Percentiles rank a stretch among this genome's conserved stretches.
Evolutionary conservation across 2,113 vertebrate genomes (phyloP).

Genomic region (Dinomys branickii): DNA sequence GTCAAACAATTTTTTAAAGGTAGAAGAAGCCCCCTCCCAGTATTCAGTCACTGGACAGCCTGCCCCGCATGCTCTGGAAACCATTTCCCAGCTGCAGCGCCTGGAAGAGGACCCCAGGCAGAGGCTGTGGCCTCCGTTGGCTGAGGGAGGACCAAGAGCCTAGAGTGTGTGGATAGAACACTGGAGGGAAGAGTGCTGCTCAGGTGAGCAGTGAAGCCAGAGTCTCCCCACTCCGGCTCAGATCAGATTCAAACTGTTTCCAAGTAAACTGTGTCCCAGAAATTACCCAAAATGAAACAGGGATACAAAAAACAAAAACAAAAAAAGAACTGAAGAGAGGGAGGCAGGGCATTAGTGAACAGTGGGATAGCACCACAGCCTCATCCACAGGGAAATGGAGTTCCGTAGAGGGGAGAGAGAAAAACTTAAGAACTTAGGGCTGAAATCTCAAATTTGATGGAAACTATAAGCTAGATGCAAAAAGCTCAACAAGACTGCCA

Average conservation of each 20-base stretch:
- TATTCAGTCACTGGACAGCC: too few species aligned
- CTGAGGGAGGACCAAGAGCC: not conserved
- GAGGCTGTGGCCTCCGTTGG: not conserved
- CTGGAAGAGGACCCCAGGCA: not conserved
- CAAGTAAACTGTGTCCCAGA: not conserved
- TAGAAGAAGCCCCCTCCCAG: not conserved
- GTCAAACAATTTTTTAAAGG: not conserved
- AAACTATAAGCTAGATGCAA: not conserved
- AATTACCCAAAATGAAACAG: not conserved
- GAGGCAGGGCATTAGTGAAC: not conserved
- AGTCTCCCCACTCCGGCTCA: not conserved
- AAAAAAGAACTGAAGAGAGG: too few species aligned
- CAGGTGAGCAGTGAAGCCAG: not conserved
- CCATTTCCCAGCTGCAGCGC: not conserved
- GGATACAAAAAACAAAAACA: too few species aligned
- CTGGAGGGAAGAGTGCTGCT: not conserved
- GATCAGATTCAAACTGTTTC: not conserved
- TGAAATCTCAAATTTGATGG: not conserved
- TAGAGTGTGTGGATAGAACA: not conserved
- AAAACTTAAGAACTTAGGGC: not conserved
- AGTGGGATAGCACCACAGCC: not conserved
- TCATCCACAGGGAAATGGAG: accelerated
- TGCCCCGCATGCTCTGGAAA: not conserved
- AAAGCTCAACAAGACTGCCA: not conserved
- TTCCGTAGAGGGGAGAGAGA: not conserved